phyloP scores from a whole-genome alignment of 1,140 invertebrate genomes.

The Papilio glaucus region DNA sequence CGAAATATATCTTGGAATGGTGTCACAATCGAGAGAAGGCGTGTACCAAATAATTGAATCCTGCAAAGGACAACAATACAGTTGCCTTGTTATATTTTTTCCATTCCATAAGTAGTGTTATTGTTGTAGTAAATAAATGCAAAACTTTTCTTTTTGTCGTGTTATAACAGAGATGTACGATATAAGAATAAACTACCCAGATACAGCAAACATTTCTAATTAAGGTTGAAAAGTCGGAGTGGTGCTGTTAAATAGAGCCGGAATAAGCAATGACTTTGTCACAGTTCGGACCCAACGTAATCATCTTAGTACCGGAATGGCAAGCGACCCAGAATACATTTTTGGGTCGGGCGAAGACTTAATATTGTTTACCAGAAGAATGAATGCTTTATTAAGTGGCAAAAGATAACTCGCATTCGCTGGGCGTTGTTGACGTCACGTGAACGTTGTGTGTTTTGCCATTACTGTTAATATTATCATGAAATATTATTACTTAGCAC shows the following conservation, averaged over 20 bases:
- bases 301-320: conserved; percentile 41
- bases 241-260: conserved; percentile 67
- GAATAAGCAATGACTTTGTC: conserved; percentile 60
- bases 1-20: too few species aligned
- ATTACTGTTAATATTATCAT: not conserved
- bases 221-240: conserved; percentile 53
- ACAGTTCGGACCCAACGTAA: conserved; percentile 49
- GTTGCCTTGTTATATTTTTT: too few species aligned
- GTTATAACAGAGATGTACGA: not conserved
- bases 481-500: too few species aligned
- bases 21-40: too few species aligned
- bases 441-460: not conserved
- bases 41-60: too few species aligned
- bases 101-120: too few species aligned
- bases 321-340: conserved; percentile 63
- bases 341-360: conserved; percentile 68
- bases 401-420: conserved; percentile 29
- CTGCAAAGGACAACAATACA: too few species aligned
- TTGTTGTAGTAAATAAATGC: not conserved
- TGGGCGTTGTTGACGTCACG: conserved; percentile 32
- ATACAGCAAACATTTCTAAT: conserved; percentile 49
- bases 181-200: not conserved
- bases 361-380: conserved; percentile 66
- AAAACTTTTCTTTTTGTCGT: not conserved
- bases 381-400: conserved; percentile 58